Evolutionary conservation across 2,888 invertebrate species (phyloP), one percentile per base, ranked within the genome.

Genomic region (Ferrisia virgata): DNA sequence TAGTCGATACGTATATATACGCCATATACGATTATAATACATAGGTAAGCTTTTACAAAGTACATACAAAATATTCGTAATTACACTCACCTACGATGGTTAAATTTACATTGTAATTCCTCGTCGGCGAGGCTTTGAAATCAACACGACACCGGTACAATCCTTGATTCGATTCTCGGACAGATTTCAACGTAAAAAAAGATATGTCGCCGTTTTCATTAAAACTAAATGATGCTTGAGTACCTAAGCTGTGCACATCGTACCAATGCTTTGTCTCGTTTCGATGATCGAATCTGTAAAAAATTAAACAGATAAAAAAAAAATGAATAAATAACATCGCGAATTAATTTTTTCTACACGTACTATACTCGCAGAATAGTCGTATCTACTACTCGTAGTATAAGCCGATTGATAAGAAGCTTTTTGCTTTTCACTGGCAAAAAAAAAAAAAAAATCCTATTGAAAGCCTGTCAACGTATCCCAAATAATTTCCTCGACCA

Each of bases 61-160:
- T 36, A 36, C 36, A 33, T 39, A 84, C 87, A 36, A 40, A 40
- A 40, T 40, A 40, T 13, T 40, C 40, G 11, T 2, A n/a, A n/a
- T n/a, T n/a, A 5, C 18, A 93, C 95, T 94, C 90, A 96, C 96
- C 93, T 88, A 96, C 95, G 87, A 96, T 94, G 87, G 95, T 95
- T 87, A 96, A 92, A 89, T 95, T 95, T 89, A 96, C 94, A 90
- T 94, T 93, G 87, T 94, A 92, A 89, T 96, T 95, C 87, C 95
- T 92, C 1, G 96, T 96, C 0, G 96, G 96, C 13, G 95, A 94
- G 88, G 94, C 94, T 88, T 94, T 94, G 90, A 96, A 96, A 90
- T 96, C 96, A 8, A 96, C 95, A 85, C 96, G 91, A 89, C 96
- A 96, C 85, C 95, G 91, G 90, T 96, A 96, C 86, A 95, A 91